Evolutionary conservation across 2,888 invertebrate species (phyloP).

Genomic region (Anodontia alba): DNA sequence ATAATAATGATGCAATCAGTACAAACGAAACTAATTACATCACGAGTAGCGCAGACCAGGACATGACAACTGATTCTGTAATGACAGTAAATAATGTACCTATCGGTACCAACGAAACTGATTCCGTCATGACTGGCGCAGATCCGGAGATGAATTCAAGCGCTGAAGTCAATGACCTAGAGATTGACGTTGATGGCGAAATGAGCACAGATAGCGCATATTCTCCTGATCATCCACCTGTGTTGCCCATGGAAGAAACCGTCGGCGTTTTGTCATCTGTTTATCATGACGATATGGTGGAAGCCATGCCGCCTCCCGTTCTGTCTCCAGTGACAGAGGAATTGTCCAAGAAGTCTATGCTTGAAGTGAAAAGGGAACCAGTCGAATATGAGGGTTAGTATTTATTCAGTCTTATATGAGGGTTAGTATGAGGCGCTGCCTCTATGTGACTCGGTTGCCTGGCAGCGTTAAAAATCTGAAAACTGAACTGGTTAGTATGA

Average conservation of each 20-base stretch:
- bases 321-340: constrained; percentile 9
- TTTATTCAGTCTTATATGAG: too few species aligned
- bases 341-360: background rate
- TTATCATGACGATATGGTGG: constrained; percentile 8
- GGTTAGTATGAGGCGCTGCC: too few species aligned
- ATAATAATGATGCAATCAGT: background rate
- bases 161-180: background rate
- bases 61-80: background rate
- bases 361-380: background rate
- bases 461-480: too few species aligned
- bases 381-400: background rate
- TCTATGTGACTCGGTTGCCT: too few species aligned
- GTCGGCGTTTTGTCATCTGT: constrained; percentile 14
- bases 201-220: background rate
- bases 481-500: too few species aligned
- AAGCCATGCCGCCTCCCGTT: constrained; percentile 35
- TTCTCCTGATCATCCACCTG: background rate
- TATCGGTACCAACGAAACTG: background rate
- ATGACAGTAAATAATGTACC: background rate
- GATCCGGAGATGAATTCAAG: constrained; percentile 7
- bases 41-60: background rate
- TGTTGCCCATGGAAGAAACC: constrained; percentile 6
- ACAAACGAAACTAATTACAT: background rate
- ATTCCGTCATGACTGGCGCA: background rate
- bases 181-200: background rate